Conservation (phyloP, 2,113 vertebrate genomes). For the Calcarius ornatus region DNA sequence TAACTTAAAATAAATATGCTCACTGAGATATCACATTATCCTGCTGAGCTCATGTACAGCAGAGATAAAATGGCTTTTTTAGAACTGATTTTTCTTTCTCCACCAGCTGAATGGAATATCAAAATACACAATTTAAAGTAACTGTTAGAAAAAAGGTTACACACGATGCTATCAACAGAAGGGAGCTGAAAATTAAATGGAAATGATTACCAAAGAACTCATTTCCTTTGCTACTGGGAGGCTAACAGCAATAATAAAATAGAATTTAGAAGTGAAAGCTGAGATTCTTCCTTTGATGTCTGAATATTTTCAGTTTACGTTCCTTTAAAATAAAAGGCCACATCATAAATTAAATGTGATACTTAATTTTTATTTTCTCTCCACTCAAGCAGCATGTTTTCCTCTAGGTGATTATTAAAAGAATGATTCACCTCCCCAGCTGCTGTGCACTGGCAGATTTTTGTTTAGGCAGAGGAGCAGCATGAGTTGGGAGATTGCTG, state of each 20-base stretch:
- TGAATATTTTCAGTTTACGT: conserved; percentile 12
- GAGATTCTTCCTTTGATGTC: conserved; percentile 18
- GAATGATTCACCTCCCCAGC: neutral
- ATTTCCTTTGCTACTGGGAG: conserved; percentile 50
- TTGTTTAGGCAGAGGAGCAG: neutral
- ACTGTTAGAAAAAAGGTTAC: conserved; percentile 43
- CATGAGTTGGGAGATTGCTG: neutral
- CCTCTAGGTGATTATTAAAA: conserved; percentile 13
- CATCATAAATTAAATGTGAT: conserved; percentile 27
- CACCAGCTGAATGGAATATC: conserved; percentile 29
- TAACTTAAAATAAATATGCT: conserved; percentile 44
- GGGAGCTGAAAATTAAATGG: conserved; percentile 59
- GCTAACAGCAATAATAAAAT: conserved; percentile 37
- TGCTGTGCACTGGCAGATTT: neutral
- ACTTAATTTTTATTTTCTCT: conserved; percentile 44
- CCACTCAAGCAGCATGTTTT: neutral
- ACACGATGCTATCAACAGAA: conserved; percentile 35
- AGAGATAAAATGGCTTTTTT: conserved; percentile 42
- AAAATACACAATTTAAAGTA: conserved; percentile 37
- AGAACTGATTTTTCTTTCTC: conserved; percentile 26
- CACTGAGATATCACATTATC: conserved; percentile 8
- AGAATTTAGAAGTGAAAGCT: conserved; percentile 8
- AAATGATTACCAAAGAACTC: conserved; percentile 26
- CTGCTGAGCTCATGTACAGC: neutral
- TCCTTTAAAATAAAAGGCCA: neutral